A percentile compares a stretch with the other conserved stretches of the same genome.
Evolutionary conservation across 2,797 vertebrate species (phyloP).

Genomic region (Gorsachius magnificus): DNA sequence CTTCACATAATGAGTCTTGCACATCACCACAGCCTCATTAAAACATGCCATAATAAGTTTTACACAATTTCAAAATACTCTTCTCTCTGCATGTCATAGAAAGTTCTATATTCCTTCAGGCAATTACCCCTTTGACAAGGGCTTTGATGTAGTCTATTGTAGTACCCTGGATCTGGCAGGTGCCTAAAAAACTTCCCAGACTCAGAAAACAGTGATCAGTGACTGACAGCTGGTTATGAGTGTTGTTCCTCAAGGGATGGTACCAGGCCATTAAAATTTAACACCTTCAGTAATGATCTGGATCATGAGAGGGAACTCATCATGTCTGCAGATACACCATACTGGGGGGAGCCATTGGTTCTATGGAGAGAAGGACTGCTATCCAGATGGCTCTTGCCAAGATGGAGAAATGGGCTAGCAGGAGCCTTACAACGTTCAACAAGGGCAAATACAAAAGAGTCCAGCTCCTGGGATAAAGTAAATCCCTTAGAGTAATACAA

Average conservation of each 20-base stretch:
- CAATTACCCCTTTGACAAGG: not conserved
- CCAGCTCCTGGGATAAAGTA: not conserved
- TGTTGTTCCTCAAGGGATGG: not conserved
- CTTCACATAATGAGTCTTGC: not conserved
- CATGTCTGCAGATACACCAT: not conserved
- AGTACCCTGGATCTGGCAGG: not conserved
- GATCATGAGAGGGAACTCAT: not conserved
- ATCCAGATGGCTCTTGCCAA: not conserved
- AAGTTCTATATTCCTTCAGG: not conserved
- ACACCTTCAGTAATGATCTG: not conserved
- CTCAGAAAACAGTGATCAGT: not conserved
- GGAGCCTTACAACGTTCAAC: not conserved
- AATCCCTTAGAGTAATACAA: not conserved
- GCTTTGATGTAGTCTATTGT: not conserved
- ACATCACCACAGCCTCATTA: not conserved
- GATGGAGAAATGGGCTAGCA: not conserved
- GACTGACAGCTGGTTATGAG: not conserved
- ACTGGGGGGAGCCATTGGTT: not conserved
- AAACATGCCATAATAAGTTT: not conserved
- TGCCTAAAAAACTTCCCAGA: not conserved
- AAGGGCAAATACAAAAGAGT: not conserved
- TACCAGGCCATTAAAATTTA: not conserved
- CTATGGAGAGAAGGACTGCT: not conserved
- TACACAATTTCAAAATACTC: not conserved
- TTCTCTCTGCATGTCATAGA: not conserved